Evolutionary conservation across 1,140 invertebrate genomes (phyloP).

Genomic region (Caenorhabditis latens): DNA sequence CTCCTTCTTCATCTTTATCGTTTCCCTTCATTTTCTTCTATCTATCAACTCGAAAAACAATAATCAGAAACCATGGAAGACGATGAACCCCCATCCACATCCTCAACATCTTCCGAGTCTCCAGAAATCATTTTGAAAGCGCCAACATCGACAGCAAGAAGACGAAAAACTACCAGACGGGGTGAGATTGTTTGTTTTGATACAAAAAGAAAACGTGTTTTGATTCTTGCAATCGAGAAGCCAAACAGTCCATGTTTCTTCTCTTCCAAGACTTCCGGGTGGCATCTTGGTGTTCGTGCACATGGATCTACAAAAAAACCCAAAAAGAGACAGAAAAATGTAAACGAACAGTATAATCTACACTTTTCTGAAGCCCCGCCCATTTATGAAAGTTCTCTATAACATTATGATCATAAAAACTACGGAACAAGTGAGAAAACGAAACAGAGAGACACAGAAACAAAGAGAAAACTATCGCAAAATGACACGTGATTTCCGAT

Average conservation of each 20-base stretch:
- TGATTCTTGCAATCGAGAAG: slow-evolving; percentile 11
- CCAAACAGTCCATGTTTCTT: background rate
- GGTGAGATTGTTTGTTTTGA: slow-evolving; percentile 41
- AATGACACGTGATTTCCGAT: slow-evolving; percentile 51
- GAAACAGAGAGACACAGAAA: background rate
- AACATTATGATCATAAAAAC: slow-evolving; percentile 29
- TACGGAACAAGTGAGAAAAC: slow-evolving; percentile 25
- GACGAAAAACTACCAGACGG: slow-evolving; percentile 12
- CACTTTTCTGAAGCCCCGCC: background rate
- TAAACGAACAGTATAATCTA: background rate
- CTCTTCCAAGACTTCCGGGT: slow-evolving; percentile 12
- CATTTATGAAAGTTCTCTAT: slow-evolving; percentile 14
- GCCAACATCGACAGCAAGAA: background rate
- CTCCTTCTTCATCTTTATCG: background rate
- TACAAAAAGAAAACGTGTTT: slow-evolving; percentile 24
- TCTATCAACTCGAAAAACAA: background rate
- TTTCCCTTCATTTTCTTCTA: background rate
- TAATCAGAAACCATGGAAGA: slow-evolving; percentile 15
- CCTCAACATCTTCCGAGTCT: slow-evolving; percentile 7
- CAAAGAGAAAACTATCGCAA: background rate
- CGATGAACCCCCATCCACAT: slow-evolving; percentile 27
- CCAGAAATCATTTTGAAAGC: slow-evolving; percentile 34
- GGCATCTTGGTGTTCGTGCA: background rate
- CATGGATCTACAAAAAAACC: background rate
- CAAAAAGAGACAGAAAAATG: background rate